Percentiles rank a stretch among this genome's conserved stretches.
Evolutionary conservation across 2,113 vertebrate genomes (phyloP).

Genomic region (Bubo blakistoni): DNA sequence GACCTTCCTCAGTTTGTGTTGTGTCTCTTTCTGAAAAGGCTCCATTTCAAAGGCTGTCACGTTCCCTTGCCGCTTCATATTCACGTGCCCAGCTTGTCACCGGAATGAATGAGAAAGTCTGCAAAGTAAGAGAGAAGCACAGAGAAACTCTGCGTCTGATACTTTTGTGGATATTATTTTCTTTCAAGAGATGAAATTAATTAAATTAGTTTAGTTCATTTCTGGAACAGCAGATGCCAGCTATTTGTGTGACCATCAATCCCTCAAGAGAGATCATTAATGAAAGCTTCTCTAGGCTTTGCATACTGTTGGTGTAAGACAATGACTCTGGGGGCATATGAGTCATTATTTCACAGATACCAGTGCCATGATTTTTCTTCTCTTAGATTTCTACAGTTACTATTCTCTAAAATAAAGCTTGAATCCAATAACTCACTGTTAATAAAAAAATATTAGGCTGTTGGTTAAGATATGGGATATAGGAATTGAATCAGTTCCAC

Average conservation of each 20-base stretch:
- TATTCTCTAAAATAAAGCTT: background rate
- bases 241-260: background rate
- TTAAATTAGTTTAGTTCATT: background rate
- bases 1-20: background rate
- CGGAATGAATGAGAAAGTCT: background rate
- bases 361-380: background rate
- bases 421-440: background rate
- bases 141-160: background rate
- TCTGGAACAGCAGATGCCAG: slow-evolving; percentile 14
- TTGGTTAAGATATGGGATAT: background rate
- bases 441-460: background rate
- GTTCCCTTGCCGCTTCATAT: background rate
- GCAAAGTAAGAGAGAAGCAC: background rate
- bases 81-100: background rate
- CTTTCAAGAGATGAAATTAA: background rate
- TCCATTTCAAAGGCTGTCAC: background rate
- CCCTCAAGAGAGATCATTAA: background rate
- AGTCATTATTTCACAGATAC: slow-evolving; percentile 8
- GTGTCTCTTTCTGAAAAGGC: background rate
- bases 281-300: background rate
- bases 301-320: background rate
- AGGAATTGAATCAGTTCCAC: background rate
- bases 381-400: background rate
- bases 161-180: background rate
- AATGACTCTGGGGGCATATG: background rate